Conservation (phyloP, 1,140 invertebrate species). For the Chrysomallon squamiferum region DNA sequence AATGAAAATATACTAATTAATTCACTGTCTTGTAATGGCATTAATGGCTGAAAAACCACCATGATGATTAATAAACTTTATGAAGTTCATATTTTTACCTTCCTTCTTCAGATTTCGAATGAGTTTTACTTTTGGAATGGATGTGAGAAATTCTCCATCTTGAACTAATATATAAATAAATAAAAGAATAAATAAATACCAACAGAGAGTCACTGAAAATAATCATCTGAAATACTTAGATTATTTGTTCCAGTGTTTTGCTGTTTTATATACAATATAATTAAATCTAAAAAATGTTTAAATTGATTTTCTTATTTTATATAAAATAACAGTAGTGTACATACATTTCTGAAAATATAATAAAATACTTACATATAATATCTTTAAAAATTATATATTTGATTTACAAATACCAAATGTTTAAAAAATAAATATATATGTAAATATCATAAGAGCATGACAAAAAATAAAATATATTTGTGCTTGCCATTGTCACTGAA, state of each 20-base stretch:
- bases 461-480: background rate
- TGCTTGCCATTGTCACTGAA: slow-evolving; percentile 68
- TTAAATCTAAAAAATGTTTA: background rate
- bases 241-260: background rate
- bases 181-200: background rate
- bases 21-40: too few relatives aligned
- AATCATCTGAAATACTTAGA: background rate
- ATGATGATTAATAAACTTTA: too few relatives aligned
- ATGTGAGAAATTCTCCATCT: slow-evolving; percentile 85
- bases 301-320: background rate
- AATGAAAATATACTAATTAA: too few relatives aligned
- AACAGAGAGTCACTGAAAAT: background rate
- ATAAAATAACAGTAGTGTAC: background rate
- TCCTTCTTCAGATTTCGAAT: slow-evolving; percentile 89
- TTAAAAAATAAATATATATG: background rate
- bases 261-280: background rate
- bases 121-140: slow-evolving; percentile 90
- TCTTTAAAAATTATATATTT: background rate
- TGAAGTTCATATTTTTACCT: too few relatives aligned
- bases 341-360: background rate
- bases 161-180: slow-evolving; percentile 71
- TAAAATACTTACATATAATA: background rate
- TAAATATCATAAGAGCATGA: background rate
- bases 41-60: too few relatives aligned
- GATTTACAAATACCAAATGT: background rate